phyloP scores from a whole-genome alignment of 2,888 invertebrate genomes.

The Zygothrica quintamaculata region DNA sequence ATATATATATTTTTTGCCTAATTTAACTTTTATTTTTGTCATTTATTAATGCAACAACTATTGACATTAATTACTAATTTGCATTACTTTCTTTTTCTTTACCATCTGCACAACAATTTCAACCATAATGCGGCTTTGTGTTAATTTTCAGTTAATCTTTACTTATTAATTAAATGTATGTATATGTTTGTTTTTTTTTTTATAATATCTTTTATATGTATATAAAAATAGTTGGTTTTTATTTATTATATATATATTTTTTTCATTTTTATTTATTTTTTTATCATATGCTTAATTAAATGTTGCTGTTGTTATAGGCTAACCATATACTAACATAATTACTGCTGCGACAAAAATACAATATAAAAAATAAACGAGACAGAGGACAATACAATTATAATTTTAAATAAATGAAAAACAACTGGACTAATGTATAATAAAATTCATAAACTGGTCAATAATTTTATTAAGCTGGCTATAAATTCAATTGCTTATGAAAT shows the following conservation, averaged over 20 bases:
- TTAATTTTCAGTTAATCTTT: slow-evolving; percentile 60
- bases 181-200: slow-evolving; percentile 21
- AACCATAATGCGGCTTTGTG: slow-evolving; percentile 12
- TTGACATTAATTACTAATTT: slow-evolving; percentile 59
- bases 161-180: slow-evolving; percentile 57
- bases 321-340: slow-evolving; percentile 57
- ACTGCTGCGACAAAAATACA: slow-evolving; percentile 45
- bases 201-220: slow-evolving; percentile 52
- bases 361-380: slow-evolving; percentile 26
- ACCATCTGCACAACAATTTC: slow-evolving; percentile 38
- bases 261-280: slow-evolving; percentile 56
- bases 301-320: slow-evolving; percentile 77
- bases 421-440: slow-evolving; percentile 2
- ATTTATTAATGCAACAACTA: slow-evolving; percentile 66
- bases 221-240: slow-evolving; percentile 69
- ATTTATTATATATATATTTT: slow-evolving; percentile 43
- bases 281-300: slow-evolving; percentile 78
- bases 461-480: slow-evolving; percentile 38
- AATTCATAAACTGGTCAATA: slow-evolving; percentile 14
- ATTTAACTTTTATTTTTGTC: slow-evolving; percentile 40
- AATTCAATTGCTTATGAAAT: slow-evolving; percentile 67
- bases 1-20: too few species aligned
- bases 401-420: slow-evolving; percentile 27
- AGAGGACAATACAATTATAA: slow-evolving; percentile 40
- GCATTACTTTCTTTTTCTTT: slow-evolving; percentile 45